These are phyloP conservation scores for Yponomeuta evonymella DNA, from an alignment of 2,888 invertebrate genomes.

Conservation along the genomic window DNA sequence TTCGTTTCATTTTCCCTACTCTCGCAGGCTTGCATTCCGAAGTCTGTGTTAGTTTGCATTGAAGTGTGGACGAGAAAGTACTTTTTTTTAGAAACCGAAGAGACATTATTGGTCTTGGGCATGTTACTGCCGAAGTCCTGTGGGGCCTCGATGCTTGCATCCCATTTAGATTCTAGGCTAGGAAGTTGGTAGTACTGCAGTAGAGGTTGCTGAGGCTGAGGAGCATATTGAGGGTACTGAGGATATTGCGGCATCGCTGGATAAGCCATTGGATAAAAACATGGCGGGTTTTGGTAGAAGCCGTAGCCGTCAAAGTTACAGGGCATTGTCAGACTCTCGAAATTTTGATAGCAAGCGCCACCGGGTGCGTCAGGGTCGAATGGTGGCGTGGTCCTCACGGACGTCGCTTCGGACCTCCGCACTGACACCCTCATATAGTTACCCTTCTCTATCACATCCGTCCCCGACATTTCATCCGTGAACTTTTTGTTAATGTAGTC, in stretches of 20 bases:
- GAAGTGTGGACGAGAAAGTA: neutral
- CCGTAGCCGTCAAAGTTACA: neutral
- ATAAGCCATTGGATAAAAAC: neutral
- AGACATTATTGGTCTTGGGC: neutral
- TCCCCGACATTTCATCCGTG: neutral
- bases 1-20: neutral
- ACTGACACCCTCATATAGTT: neutral
- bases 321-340: neutral
- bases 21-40: neutral
- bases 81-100: neutral
- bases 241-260: neutral
- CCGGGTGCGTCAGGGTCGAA: neutral
- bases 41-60: neutral
- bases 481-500: neutral
- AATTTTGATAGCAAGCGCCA: neutral
- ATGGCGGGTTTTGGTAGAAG: neutral
- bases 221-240: neutral
- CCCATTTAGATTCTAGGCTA: neutral
- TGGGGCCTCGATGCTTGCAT: neutral
- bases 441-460: neutral
- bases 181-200: neutral
- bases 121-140: neutral
- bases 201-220: neutral
- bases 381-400: neutral
- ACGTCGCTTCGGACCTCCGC: neutral